Base-by-base conservation (phyloP, 2,113 vertebrate species). In the Festucalex cinctus region DNA sequence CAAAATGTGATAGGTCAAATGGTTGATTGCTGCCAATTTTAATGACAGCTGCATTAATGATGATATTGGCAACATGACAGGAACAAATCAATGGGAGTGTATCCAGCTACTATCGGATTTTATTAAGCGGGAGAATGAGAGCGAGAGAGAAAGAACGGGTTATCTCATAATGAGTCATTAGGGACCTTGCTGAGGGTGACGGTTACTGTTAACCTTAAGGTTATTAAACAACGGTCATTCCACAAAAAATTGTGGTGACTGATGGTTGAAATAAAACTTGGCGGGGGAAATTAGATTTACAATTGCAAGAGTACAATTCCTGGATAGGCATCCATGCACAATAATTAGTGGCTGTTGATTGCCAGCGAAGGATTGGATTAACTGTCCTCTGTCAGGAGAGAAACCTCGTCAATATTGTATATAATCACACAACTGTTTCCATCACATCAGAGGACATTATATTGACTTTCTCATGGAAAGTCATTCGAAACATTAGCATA, bases 341-440 rank as follows among this genome's bases (percentile, higher is more conserved):
- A 68, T 88, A 88, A 90, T 90, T 83, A 88, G 83, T 83, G 74
- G 32, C 70, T 77, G 69, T 69, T 67, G 67, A 63, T 56, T 75
- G 75, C 70, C 39, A 44, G 75, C 63, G 63, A 72, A 80, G 71
- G 69, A 73, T 86, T 84, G 89, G 89, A 91, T 91, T 89, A 89
- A 81, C 79, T 85, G 64, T 86, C 71, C 73, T 48, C 64, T 73
- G 75, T 77, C 81, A 68, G 74, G 64, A 61, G 62, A 75, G 75
- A 80, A 82, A 80, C 81, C 78, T 82, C 64, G 79, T 86, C 83
- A 84, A 85, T 86, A 83, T 71, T 35, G 20, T 71, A 46, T 62
- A 51, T 3, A 19, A 70, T 75, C 71, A 70, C 68, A 56, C 44
- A 32, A 48, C 63, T 49, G 39, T 69, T 37, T 28, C 78, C 22